Base-by-base conservation (phyloP, 2,797 vertebrate species). In the Eulemur rubriventer region DNA sequence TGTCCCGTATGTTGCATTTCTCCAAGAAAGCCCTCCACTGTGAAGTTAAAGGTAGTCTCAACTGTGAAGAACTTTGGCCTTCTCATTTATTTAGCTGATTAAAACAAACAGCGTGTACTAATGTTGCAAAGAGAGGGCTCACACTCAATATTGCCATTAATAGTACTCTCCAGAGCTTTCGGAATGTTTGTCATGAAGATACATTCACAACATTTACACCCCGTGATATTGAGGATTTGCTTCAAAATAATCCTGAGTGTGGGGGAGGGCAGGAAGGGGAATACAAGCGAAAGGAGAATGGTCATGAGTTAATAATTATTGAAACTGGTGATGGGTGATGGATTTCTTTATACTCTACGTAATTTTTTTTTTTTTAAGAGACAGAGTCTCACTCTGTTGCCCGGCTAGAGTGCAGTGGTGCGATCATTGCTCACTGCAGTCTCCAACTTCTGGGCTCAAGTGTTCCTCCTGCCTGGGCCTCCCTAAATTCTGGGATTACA, bases 41-140 rank as follows among this genome's bases (percentile, higher is more conserved):
- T 11, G 30, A 91, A 76, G 7, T 92, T 87, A 76, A 91, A 83
- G 55, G 38, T 61, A 78, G 41, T 72, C 67, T 81, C 85, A 48
- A 13, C 3, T 65, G 52, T 2, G 26, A 96, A 96, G 61, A 75
- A 75, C 22, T 89, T 52, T 67, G 57, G 14, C 17, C 52, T 59
- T 82, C 69, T 86, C 16, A 30, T 69, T 48, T 46, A 67, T 80
- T 96, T 83, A 89, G 83, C n/a, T n/a, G 67, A 79, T 94, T 91
- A 87, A 67, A 95, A 89, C 12, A 85, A 81, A 80, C 12, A 91
- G 48, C n/a, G 65, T 79, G 48, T 43, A 55, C 75, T 41, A 65
- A 59, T 78, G n/a, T 63, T 59, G 84, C 76, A 95, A 52, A 43
- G 50, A 72, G 41, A 79, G 18, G 33, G 5, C 16, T 43, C 78